A percentile compares a stretch with the other conserved stretches of the same genome.
Evolutionary conservation across 2,797 vertebrate genomes (phyloP).

Genomic region (Agapornis canus): DNA sequence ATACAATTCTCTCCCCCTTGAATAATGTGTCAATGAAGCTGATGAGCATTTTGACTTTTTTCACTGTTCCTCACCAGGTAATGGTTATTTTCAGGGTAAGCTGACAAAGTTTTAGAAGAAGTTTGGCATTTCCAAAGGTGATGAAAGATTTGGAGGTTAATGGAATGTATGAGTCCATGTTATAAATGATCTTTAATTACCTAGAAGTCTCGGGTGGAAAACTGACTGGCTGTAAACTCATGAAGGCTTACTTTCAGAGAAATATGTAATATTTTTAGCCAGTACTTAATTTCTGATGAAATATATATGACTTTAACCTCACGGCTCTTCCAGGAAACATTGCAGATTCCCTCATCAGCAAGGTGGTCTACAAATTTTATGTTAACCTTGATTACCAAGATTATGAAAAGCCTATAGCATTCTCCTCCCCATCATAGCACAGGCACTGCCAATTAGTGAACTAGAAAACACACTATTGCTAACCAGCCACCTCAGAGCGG

Average conservation of each 20-base stretch:
- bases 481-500: neutral
- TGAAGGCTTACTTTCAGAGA: neutral
- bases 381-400: conserved; percentile 45
- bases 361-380: conserved; percentile 45
- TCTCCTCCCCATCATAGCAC: neutral
- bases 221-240: neutral
- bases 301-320: neutral
- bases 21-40: neutral
- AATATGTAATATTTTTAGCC: neutral
- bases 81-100: neutral
- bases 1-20: neutral
- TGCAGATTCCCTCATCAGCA: neutral
- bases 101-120: neutral
- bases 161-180: neutral
- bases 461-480: neutral
- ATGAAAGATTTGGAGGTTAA: neutral
- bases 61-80: neutral
- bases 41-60: neutral
- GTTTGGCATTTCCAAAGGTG: neutral
- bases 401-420: neutral
- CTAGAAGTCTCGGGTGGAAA: neutral
- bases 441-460: neutral
- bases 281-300: neutral
- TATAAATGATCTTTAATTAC: neutral
- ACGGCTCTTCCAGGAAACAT: neutral